A percentile compares a stretch with the other conserved stretches of the same genome.
These are phyloP conservation scores for Pseudochaenichthys georgianus DNA, from an alignment of 2,797 vertebrate species.

Conservation along the genomic window DNA sequence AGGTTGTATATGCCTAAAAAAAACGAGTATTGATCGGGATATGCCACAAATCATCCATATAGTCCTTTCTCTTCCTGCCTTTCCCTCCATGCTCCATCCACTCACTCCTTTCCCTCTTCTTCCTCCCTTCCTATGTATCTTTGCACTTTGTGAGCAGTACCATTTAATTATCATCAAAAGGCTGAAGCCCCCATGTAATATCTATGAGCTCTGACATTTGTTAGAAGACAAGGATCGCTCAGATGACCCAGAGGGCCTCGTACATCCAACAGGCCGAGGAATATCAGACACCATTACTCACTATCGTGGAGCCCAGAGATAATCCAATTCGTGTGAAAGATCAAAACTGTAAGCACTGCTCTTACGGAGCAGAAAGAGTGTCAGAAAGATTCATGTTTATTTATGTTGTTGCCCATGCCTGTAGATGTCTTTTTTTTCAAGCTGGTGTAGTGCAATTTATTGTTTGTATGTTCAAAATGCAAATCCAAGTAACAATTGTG, in stretches of 20 bases:
- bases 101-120: neutral
- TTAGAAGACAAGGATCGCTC: slow-evolving; percentile 58
- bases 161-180: slow-evolving; percentile 77
- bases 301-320: slow-evolving; percentile 54
- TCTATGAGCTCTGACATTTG: slow-evolving; percentile 78
- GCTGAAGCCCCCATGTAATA: slow-evolving; percentile 56
- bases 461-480: slow-evolving; percentile 5
- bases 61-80: neutral
- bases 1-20: too few relatives aligned
- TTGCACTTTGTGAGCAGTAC: slow-evolving; percentile 56
- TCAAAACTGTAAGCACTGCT: slow-evolving; percentile 49
- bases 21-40: too few relatives aligned
- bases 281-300: slow-evolving; percentile 71
- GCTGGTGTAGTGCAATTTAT: slow-evolving; percentile 21
- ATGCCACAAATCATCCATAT: slow-evolving; percentile 5
- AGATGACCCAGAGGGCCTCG: slow-evolving; percentile 54
- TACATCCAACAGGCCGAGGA: slow-evolving; percentile 42
- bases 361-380: slow-evolving; percentile 27
- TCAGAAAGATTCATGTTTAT: slow-evolving; percentile 64
- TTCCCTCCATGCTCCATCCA: slow-evolving; percentile 4
- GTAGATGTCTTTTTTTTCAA: slow-evolving; percentile 23
- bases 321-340: slow-evolving; percentile 49
- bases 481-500: slow-evolving; percentile 22
- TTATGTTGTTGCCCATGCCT: slow-evolving; percentile 42
- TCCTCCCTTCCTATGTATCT: slow-evolving; percentile 35